phyloP scores from a whole-genome alignment of 92 coral and sea anemone genomes.

The Meandrina meandrites region DNA sequence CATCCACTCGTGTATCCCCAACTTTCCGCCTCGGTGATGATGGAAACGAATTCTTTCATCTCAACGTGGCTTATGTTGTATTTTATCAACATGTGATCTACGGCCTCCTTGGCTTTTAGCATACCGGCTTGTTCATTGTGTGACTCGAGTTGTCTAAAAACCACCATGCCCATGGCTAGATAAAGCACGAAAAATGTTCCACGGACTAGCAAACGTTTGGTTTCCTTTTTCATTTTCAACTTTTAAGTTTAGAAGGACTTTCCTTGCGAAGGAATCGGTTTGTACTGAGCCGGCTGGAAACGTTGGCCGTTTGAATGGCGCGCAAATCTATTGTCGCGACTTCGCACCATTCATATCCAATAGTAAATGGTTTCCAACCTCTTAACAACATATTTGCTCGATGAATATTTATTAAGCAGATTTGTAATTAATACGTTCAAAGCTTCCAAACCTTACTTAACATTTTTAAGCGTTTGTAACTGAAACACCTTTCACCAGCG shows the following conservation, averaged over 20 bases:
- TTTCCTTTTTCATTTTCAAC: constrained; percentile 60
- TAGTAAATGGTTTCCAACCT: constrained; percentile 13
- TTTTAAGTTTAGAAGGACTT: not conserved
- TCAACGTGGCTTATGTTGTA: constrained; percentile 71
- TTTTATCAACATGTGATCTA: constrained; percentile 53
- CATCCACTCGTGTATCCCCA: constrained; percentile 69
- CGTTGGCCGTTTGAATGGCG: constrained; percentile 21
- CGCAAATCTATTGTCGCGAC: constrained; percentile 26
- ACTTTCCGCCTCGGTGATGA: constrained; percentile 65
- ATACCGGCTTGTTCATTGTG: constrained; percentile 66
- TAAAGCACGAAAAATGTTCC: constrained; percentile 64
- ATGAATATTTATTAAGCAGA: constrained; percentile 38
- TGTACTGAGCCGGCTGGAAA: not conserved
- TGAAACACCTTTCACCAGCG: not conserved
- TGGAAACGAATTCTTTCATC: constrained; percentile 64
- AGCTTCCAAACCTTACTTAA: not conserved
- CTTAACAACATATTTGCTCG: not conserved
- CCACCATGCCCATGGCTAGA: constrained; percentile 74
- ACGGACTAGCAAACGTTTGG: constrained; percentile 64
- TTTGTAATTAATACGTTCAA: constrained; percentile 13
- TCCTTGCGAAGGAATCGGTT: not conserved
- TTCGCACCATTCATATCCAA: constrained; percentile 16
- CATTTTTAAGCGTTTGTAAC: not conserved
- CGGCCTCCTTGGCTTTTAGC: constrained; percentile 44
- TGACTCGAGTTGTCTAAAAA: constrained; percentile 72